Evolutionary conservation across 2,888 invertebrate genomes (phyloP).

Genomic region (Drosophila formosana): DNA sequence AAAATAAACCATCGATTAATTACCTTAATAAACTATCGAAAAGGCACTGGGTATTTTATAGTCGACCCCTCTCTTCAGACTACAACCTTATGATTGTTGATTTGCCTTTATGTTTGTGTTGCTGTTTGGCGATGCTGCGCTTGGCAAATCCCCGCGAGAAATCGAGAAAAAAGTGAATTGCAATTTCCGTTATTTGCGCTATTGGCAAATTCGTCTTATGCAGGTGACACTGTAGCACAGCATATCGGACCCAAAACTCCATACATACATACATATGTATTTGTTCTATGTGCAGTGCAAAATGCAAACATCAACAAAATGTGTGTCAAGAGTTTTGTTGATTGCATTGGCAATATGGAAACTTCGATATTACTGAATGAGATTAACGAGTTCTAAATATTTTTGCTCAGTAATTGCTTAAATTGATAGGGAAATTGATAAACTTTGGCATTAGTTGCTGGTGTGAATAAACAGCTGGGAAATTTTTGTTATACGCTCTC

Average conservation of each 20-base stretch:
- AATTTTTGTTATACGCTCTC: conserved; percentile 13
- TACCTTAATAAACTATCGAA: too few species aligned
- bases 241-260: neutral
- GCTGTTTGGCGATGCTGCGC: neutral
- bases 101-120: neutral
- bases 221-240: neutral
- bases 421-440: conserved; percentile 19
- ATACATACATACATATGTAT: too few species aligned
- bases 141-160: neutral
- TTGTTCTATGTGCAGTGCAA: neutral
- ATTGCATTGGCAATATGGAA: neutral
- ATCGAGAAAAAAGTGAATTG: neutral
- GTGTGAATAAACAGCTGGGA: conserved; percentile 22
- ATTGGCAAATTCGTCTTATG: neutral
- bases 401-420: neutral
- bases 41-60: neutral
- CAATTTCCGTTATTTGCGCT: neutral
- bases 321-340: conserved; percentile 12
- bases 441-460: conserved; percentile 30
- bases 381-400: neutral
- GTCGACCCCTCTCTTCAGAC: neutral
- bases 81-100: neutral
- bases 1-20: too few species aligned
- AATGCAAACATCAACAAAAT: conserved; percentile 1
- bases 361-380: neutral